Base-by-base conservation (phyloP, 2,797 vertebrate species). In the Danio jaintianensis region DNA sequence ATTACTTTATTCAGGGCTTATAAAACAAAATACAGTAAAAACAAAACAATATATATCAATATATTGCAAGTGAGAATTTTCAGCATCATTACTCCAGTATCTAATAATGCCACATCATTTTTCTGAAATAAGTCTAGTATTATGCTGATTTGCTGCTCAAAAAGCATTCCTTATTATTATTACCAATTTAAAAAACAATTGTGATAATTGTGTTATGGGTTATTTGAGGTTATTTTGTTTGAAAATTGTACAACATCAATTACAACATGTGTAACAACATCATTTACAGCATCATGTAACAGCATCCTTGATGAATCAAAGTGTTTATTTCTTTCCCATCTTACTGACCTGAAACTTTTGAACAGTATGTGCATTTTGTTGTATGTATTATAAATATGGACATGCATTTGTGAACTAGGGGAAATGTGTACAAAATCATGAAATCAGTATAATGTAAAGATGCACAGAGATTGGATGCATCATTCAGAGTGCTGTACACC, bases 11-110 rank as follows among this genome's bases (percentile, higher is more conserved):
- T 29, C 29, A 29, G 29, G 29, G 29, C 1, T n/a, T n/a, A 43
- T 45, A n/a, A n/a, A n/a, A n/a, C 10, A 43, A 64, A 64, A 64
- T 43, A 20, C 40, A 64, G n/a, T 43, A 13, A 64, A 64, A 43
- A 29, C 29, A 29, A 29, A 29, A 29, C 29, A 29, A 29, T n/a
- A 29, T n/a, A n/a, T n/a, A n/a, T n/a, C n/a, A n/a, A n/a, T n/a
- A n/a, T n/a, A n/a, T n/a, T 15, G 10, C 43, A 63, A 43, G 20
- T 16, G 61, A 6, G 10, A 63, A 42, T 63, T 42, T 63, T 63
- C 61, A 40, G 59, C 59, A n/a, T 29, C 16, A 29, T 29, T 29
- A 29, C 1, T 29, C 29, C 36, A n/a, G 38, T 40, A 29, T 61
- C 40, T 59, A n/a, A n/a, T n/a, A n/a, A n/a, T n/a, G 11, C 36